Conservation (phyloP, 2,797 vertebrate genomes). For the Urophycis tenuis region DNA sequence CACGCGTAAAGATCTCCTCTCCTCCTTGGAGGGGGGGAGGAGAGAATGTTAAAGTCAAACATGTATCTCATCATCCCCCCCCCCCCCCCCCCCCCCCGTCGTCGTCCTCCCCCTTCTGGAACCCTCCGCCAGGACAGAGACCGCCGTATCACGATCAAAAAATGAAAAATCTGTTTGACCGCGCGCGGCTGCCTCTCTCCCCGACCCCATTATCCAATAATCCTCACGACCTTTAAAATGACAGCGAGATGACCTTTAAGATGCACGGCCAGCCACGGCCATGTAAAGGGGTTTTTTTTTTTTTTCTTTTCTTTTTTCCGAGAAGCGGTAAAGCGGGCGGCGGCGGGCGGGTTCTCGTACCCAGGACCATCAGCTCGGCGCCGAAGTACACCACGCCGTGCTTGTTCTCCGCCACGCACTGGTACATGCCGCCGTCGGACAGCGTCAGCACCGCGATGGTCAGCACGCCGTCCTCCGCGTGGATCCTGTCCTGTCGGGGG, state of each 20-base stretch:
- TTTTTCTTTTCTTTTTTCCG: background rate
- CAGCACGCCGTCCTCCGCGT: conserved; percentile 86
- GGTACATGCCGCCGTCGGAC: conserved; percentile 91
- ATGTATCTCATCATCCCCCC: background rate
- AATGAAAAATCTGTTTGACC: conserved; percentile 52
- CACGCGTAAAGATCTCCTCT: background rate
- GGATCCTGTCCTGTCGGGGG: conserved; percentile 80
- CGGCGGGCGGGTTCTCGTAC: conserved; percentile 69
- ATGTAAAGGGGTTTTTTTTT: conserved; percentile 43
- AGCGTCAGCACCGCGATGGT: conserved; percentile 81
- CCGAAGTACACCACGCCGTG: conserved; percentile 87
- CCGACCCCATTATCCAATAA: conserved; percentile 62
- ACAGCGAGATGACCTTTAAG: conserved; percentile 62
- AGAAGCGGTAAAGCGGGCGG: background rate
- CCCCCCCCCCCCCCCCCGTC: too few species aligned
- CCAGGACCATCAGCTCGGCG: conserved; percentile 88
- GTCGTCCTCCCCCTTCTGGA: background rate
- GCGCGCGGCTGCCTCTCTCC: conserved; percentile 30
- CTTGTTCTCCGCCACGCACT: conserved; percentile 95
- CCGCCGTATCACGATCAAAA: conserved; percentile 17
- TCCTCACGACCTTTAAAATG: conserved; percentile 65
- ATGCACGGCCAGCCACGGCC: conserved; percentile 45
- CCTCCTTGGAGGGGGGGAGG: background rate
- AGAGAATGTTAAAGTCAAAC: background rate
- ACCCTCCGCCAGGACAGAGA: too few species aligned